Evolutionary conservation across 2,888 invertebrate genomes (phyloP).

Genomic region (Pyrochroa serraticornis): DNA sequence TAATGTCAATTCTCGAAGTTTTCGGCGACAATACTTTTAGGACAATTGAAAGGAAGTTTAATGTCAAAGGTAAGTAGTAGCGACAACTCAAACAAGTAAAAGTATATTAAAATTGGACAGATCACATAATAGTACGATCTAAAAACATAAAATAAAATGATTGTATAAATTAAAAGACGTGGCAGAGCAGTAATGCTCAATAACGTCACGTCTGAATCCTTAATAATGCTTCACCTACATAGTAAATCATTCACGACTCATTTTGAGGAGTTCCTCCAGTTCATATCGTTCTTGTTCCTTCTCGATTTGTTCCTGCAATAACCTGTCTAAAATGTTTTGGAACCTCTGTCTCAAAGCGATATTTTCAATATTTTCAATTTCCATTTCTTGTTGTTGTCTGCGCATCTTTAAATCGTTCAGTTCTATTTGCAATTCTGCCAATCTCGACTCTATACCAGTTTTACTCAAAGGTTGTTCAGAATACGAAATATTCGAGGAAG

Average conservation of each 20-base stretch:
- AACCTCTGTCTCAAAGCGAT: conserved; percentile 81
- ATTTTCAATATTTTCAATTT: conserved; percentile 86
- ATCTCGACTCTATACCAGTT: conserved; percentile 59
- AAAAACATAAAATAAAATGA: no score
- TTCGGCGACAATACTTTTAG: no score
- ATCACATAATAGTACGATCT: no score
- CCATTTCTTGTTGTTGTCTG: conserved; percentile 78
- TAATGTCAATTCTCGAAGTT: no score
- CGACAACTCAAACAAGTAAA: no score
- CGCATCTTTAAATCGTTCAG: conserved; percentile 76
- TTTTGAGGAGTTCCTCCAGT: conserved; percentile 52
- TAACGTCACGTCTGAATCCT: no score
- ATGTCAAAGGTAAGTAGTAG: no score
- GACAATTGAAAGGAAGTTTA: no score
- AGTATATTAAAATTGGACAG: no score
- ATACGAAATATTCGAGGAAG: conserved; percentile 42
- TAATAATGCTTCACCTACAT: not conserved
- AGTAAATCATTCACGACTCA: conserved; percentile 26
- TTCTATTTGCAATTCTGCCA: conserved; percentile 75
- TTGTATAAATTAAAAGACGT: no score
- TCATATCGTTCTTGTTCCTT: conserved; percentile 71
- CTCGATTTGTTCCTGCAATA: conserved; percentile 79
- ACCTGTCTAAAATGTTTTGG: conserved; percentile 74
- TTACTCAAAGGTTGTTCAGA: conserved; percentile 46
- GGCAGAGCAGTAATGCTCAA: no score